phyloP scores from a whole-genome alignment of 2,888 invertebrate genomes.

The Andrena fulva region DNA sequence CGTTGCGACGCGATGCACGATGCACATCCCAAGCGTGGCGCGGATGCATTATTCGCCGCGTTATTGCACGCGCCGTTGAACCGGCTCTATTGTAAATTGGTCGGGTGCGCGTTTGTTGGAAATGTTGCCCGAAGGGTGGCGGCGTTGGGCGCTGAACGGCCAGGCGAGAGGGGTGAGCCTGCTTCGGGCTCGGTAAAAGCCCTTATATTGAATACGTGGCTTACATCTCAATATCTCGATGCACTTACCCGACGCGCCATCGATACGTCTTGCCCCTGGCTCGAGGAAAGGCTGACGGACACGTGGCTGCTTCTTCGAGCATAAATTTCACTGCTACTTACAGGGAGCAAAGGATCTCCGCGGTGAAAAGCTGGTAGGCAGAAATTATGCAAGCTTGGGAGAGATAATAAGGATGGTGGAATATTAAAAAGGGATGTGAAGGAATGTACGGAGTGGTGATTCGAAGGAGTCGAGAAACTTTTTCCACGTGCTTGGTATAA shows the following conservation, averaged over 20 bases:
- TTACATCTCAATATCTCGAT: conserved; percentile 78
- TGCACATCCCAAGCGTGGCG: conserved; percentile 49
- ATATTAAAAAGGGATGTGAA: neutral
- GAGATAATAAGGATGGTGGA: neutral
- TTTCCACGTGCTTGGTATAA: neutral
- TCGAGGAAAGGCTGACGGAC: conserved; percentile 15
- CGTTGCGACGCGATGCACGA: conserved; percentile 51
- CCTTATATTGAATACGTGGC: conserved; percentile 82
- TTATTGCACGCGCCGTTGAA: conserved; percentile 61
- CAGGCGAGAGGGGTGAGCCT: conserved; percentile 33
- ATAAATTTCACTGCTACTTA: conserved; percentile 4
- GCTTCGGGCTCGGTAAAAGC: conserved; percentile 72
- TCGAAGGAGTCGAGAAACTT: no score
- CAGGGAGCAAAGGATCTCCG: neutral
- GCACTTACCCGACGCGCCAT: conserved; percentile 63
- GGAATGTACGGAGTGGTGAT: no score
- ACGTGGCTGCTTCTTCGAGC: neutral
- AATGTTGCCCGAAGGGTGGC: conserved; percentile 54
- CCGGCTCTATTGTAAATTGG: conserved; percentile 61
- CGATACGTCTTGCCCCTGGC: conserved; percentile 55
- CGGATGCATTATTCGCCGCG: conserved; percentile 62
- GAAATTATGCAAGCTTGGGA: neutral
- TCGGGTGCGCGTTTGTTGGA: conserved; percentile 53
- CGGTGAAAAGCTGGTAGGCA: neutral
- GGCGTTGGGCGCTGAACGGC: conserved; percentile 32